Evolutionary conservation across 2,113 vertebrate species (phyloP), one percentile per base, ranked within the genome.

Genomic region (Phaethon lepturus): DNA sequence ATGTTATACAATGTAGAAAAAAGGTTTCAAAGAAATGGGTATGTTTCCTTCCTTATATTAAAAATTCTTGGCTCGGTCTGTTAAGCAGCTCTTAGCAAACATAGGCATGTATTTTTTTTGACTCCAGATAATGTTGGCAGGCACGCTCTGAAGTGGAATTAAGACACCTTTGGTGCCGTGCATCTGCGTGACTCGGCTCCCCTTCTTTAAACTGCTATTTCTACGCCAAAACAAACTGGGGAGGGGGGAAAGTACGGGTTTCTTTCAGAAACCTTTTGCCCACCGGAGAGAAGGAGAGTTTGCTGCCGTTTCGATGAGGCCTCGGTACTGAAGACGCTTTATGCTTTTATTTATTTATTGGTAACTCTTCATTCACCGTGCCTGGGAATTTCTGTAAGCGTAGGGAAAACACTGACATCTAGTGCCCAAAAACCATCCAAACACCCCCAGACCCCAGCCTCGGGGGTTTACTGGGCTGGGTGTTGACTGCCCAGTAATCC

Each of bases 361-460:
- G 15, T 62, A 55, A 26, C 19, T 76, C 90, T 73, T 89, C 42
- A 10, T 52, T 68, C 45, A 22, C 55, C 2, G 6, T 22, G 16
- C 50, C 28, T 68, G 79, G 40, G 42, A 49, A 69, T 72, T 82
- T 94, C 93, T 91, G 53, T 76, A 92, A 97, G 88, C 17, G 49
- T 87, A 96, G 96, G 97, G 97, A 68, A 71, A 97, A 98, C 78
- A 98, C 97, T 98, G 98, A 98, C 98, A 98, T 96, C 98, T 98
- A 98, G 98, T 98, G 98, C 80, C 91, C 93, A 28, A 89, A 82
- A 17, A 78, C 76, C 47, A 69, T 50, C 79, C 49, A 59, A 78
- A 60, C 13, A 5, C 19, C 44, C 16, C 0, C 2, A 85, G 29
- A 8, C n/a, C 59, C 19, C 44, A 29, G 42, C 29, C 28, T 33